Conservation (phyloP, 2,113 vertebrate genomes). For the Rutilus rutilus region DNA sequence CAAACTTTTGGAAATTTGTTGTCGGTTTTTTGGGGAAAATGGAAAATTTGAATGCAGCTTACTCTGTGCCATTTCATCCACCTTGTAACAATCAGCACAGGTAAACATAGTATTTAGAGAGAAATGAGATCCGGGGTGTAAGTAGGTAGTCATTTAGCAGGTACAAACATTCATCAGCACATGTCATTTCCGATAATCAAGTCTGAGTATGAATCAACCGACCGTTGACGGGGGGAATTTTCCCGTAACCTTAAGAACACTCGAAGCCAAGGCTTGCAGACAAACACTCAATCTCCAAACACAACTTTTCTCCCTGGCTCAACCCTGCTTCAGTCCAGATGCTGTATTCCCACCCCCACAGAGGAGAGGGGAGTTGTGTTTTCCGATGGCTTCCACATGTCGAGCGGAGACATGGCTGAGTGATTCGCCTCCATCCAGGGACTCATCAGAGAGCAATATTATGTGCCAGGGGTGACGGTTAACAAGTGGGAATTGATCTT, state of each 20-base stretch:
- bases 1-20: neutral
- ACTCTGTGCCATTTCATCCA: neutral
- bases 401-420: constrained; percentile 40
- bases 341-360: constrained; percentile 26
- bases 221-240: constrained; percentile 15
- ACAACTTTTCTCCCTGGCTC: constrained; percentile 22
- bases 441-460: constrained; percentile 18
- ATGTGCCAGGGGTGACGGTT: constrained; percentile 39
- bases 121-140: constrained; percentile 15
- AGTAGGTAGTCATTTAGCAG: constrained; percentile 24
- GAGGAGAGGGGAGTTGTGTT: constrained; percentile 31
- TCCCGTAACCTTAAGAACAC: constrained; percentile 17
- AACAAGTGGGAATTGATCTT: constrained; percentile 35
- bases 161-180: constrained; percentile 16
- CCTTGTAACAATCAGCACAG: constrained; percentile 29
- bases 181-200: constrained; percentile 27
- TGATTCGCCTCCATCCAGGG: constrained; percentile 26
- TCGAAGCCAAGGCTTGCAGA: neutral
- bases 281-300: constrained; percentile 24
- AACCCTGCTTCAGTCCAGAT: constrained; percentile 21
- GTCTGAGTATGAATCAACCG: constrained; percentile 5
- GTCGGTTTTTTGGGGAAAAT: neutral
- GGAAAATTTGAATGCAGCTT: neutral
- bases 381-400: constrained; percentile 49
- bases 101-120: constrained; percentile 32